phyloP scores from a whole-genome alignment of 2,888 invertebrate species.

The Lampropteryx suffumata region DNA sequence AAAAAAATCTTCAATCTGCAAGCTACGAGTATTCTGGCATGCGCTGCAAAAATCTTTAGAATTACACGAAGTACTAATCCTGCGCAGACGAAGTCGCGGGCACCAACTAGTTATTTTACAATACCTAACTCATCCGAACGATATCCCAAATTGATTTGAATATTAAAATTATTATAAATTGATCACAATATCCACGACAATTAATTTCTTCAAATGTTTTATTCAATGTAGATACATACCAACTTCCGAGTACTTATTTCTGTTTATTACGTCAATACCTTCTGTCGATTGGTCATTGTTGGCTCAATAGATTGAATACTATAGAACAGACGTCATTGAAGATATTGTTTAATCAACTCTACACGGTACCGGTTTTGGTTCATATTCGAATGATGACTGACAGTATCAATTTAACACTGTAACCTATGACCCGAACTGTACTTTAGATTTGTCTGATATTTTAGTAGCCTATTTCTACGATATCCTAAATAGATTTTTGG shows the following conservation, averaged over 20 bases:
- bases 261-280: constrained; percentile 64
- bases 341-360: constrained; percentile 3
- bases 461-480: too few relatives aligned
- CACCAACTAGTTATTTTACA: too few relatives aligned
- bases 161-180: too few relatives aligned
- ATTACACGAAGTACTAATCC: too few relatives aligned
- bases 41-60: too few relatives aligned
- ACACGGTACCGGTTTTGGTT: not conserved
- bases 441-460: not conserved
- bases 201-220: constrained; percentile 68
- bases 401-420: not conserved
- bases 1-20: too few relatives aligned
- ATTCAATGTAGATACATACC: constrained; percentile 37
- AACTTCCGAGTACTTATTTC: constrained; percentile 39
- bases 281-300: constrained; percentile 52
- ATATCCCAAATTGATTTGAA: constrained; percentile 77
- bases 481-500: too few relatives aligned
- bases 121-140: constrained; percentile 51
- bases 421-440: too few relatives aligned
- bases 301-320: not conserved
- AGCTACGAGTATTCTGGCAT: too few relatives aligned
- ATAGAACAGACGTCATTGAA: not conserved
- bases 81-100: too few relatives aligned
- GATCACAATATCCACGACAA: constrained; percentile 75
- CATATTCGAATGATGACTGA: not conserved